Percentiles rank a stretch among this genome's conserved stretches.
These are phyloP conservation scores for Hypotaenidia philippensis DNA, from an alignment of 2,797 vertebrate species.

Conservation along the genomic window DNA sequence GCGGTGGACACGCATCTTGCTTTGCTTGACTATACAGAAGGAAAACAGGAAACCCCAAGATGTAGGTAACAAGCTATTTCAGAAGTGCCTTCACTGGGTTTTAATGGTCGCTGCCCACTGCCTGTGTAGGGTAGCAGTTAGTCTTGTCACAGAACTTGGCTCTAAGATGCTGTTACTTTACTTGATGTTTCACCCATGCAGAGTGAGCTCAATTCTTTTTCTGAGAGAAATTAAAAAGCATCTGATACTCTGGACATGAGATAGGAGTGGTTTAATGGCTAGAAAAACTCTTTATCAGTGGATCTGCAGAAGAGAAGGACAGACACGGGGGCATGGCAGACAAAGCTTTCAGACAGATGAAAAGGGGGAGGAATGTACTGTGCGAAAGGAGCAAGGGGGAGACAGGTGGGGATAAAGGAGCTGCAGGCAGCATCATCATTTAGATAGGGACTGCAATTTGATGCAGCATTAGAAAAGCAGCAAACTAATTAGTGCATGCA, in stretches of 20 bases:
- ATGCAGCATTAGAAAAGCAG: neutral
- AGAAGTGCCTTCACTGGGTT: neutral
- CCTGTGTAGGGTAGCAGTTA: neutral
- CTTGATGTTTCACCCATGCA: neutral
- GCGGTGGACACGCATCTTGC: neutral
- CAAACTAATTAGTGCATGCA: neutral
- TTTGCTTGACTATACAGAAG: constrained; percentile 2
- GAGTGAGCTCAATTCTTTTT: neutral
- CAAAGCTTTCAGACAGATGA: neutral
- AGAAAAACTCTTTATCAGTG: neutral
- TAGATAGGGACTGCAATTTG: neutral
- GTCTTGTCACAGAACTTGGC: neutral
- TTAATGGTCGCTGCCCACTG: neutral
- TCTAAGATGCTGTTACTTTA: neutral
- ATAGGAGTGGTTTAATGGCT: neutral
- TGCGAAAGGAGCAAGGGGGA: neutral
- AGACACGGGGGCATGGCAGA: neutral
- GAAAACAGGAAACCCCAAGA: neutral
- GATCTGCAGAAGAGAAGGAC: neutral
- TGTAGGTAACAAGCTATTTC: neutral
- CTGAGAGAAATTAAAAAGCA: neutral
- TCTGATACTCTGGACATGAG: neutral
- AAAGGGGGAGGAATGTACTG: neutral
- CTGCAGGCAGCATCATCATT: neutral
- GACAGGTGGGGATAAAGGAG: neutral